Conservation (phyloP, 2,113 vertebrate genomes). For the Psilopsiagon aymara region DNA sequence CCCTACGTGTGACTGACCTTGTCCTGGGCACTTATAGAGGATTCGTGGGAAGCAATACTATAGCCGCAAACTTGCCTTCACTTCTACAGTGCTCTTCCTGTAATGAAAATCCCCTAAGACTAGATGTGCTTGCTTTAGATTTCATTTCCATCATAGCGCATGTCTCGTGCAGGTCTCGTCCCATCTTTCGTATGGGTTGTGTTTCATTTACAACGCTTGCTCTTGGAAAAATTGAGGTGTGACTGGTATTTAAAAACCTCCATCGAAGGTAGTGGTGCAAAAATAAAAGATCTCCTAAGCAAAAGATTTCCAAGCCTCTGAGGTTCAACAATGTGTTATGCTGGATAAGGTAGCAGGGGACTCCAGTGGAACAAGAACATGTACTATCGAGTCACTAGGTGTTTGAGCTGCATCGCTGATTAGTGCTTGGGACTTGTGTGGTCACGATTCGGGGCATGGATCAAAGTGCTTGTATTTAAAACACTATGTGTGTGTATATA, state of each 20-base stretch:
- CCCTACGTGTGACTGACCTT: not conserved
- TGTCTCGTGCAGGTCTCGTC: not conserved
- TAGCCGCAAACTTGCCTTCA: not conserved
- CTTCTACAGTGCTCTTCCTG: not conserved
- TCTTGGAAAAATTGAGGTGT: not conserved
- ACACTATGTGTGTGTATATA: not conserved
- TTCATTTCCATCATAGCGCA: fast-evolving
- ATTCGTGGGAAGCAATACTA: not conserved
- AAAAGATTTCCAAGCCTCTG: not conserved
- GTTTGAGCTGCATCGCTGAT: not conserved
- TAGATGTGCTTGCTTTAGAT: not conserved
- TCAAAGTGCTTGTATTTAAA: not conserved
- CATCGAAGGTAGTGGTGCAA: not conserved
- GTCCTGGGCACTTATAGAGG: not conserved
- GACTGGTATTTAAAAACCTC: not conserved
- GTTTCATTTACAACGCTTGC: not conserved
- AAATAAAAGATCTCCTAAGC: not conserved
- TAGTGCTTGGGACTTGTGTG: not conserved
- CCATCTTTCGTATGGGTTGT: not conserved
- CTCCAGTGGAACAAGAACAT: not conserved
- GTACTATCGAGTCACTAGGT: not conserved
- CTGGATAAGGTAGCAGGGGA: not conserved
- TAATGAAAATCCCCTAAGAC: not conserved
- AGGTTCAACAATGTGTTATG: not conserved
- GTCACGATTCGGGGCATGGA: not conserved